Evolutionary conservation across 2,797 vertebrate genomes (phyloP), one percentile per base, ranked within the genome.

Genomic region (Typhlichthys eigenmanni): DNA sequence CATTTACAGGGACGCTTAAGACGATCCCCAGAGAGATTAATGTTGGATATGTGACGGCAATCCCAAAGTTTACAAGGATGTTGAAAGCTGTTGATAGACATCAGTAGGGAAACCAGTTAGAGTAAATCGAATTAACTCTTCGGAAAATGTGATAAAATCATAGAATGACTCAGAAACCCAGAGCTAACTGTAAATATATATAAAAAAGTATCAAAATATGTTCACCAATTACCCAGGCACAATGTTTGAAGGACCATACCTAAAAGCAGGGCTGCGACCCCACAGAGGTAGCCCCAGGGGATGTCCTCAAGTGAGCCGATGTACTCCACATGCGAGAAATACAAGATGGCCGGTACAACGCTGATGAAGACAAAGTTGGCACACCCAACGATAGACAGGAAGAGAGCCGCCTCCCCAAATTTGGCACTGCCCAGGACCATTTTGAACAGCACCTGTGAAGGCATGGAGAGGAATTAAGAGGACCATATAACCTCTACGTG

Each of bases 341-440:
- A 98, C 80, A 98, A 93, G 77, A 97, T 93, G 78, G 96, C 75
- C 3, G 96, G 96, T 83, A 98, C 92, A 63, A 94, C 95, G 87
- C 95, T 95, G 89, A 98, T 66, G 54, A 98, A 95, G 74, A 97
- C 86, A 74, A 96, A 84, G 62, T 98, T 98, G 87, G 96, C 95
- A 43, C 95, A 92, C 29, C 95, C 96, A 56, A 98, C 90, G 14
- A 96, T 90, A 60, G 93, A 96, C 82, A 98, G 85, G 84, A 98
- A 98, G 85, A 98, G 93, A 69, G 96, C 96, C n/a, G 96, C 96
- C 87, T 98, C 96, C 72, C 96, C 96, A 54, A 96, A 98, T 89
- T 96, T 98, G 76, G 96, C 96, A 77, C 96, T 97, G 83, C 96
- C 96, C 76, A 98, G 89, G 74, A 98, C 93, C 84, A 98, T 95